Base-by-base conservation (phyloP, 2,113 vertebrate genomes). In the Oryctolagus cuniculus region DNA sequence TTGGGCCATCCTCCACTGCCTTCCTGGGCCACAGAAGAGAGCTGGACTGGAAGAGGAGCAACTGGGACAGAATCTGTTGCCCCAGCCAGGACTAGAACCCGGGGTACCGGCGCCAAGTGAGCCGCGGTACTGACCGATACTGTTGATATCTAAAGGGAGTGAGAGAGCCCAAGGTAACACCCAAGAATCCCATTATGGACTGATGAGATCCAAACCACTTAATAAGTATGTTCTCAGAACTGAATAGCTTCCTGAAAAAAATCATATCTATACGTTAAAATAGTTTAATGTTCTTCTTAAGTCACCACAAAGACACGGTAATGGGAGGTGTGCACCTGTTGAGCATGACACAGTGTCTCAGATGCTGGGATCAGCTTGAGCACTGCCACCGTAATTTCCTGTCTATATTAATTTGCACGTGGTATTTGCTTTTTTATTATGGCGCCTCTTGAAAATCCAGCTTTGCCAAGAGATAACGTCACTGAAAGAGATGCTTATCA, bases 371-470 rank as follows among this genome's bases (percentile, higher is more conserved):
- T 67, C 31, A 22, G 29, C 70, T 11, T 83, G 25, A 38, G 90
- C 8, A 87, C n/a, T 34, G 24, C 13, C 44, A 31, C 2, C 10
- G 24, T 11, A 61, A 31, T 89, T 79, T 85, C 55, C 61, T 85
- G 22, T 91, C 36, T 86, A 80, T 29, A 29, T 7, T 72, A 17
- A 88, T 79, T 73, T 64, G 81, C 70, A 87, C 34, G 25, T 78
- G 49, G 5, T 67, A 49, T 79, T 74, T 92, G 51, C 64, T 90
- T 83, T 44, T 90, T 44, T 27, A 61, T 86, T 70, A 63, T 21
- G 69, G 64, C 61, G 70, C 44, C 38, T 78, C 53, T 44, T 44
- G 11, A 96, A 93, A 95, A 85, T 24, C 53, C 31, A 88, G 34
- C 21, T 51, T 87, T 84, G 69, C 44, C 64, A 84, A 88, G n/a